phyloP scores from a whole-genome alignment of 2,797 vertebrate species.

The Sebastes itinus region DNA sequence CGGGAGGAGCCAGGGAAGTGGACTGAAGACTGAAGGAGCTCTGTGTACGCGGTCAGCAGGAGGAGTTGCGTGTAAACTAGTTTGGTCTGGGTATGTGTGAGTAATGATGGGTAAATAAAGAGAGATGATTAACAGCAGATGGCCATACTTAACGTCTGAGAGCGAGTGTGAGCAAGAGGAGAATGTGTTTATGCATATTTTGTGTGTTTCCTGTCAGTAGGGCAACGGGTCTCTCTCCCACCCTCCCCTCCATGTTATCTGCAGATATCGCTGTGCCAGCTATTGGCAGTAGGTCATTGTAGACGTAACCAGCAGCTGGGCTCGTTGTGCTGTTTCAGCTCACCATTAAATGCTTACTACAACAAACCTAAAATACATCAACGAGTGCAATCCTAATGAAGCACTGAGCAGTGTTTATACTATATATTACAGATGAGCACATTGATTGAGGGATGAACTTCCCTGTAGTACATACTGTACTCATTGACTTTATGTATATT shows the following conservation, averaged over 20 bases:
- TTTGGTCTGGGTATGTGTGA: neutral
- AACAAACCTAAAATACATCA: slow-evolving; percentile 11
- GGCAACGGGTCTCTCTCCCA: slow-evolving; percentile 51
- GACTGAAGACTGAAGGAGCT: neutral
- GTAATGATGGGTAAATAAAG: neutral
- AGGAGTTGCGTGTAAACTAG: neutral
- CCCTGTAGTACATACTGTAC: neutral
- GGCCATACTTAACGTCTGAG: slow-evolving; percentile 36
- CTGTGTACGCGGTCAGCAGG: neutral
- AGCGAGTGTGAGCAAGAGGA: neutral
- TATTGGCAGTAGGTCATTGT: slow-evolving; percentile 36
- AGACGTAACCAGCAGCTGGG: slow-evolving; percentile 43
- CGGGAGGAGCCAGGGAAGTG: neutral
- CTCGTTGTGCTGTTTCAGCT: slow-evolving; percentile 38
- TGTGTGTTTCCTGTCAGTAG: slow-evolving; percentile 39
- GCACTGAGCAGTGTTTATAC: neutral
- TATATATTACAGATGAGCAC: neutral
- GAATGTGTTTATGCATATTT: slow-evolving; percentile 29
- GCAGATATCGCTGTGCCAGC: slow-evolving; percentile 14
- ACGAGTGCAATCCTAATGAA: neutral
- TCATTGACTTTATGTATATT: neutral
- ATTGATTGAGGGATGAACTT: neutral
- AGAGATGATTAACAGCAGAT: slow-evolving; percentile 51
- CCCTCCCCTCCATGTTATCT: neutral
- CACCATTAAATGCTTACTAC: slow-evolving; percentile 38